Base-by-base conservation (phyloP, 2,797 vertebrate species). In the Leuciscus waleckii region DNA sequence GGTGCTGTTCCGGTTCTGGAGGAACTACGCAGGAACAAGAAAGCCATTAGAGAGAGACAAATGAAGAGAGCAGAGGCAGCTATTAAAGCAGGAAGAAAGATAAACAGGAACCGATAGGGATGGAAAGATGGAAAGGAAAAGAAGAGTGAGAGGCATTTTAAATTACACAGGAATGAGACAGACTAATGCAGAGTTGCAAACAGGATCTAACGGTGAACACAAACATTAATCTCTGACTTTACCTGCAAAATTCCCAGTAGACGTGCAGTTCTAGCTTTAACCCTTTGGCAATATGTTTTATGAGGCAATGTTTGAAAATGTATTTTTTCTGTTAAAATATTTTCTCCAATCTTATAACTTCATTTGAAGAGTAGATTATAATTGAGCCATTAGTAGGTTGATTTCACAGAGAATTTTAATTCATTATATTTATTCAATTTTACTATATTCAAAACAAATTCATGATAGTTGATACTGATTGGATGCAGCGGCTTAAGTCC, bases 1-100 rank as follows among this genome's bases (percentile, higher is more conserved):
- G 58, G 67, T 71, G 46, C 79, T 78, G 56, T 87, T 90, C 87
- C 83, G 87, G 88, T 83, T 84, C 41, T 79, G 61, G 79, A 87
- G 81, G 73, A 81, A 86, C 76, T 83, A 43, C 37, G 54, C n/a
- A 71, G 78, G 70, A 86, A 78, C 68, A 61, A 70, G 82, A 81
- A 81, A 81, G 67, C 82, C 76, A 82, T 82, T 41, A 86, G 78
- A 82, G 29, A 88, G 54, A 82, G 84, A 82, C 32, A 79, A 71
- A 83, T 71, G 26, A 26, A 46, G 70, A 85, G 29, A 77, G 54
- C 63, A 23, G 70, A 82, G 74, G 65, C 23, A 80, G 43, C 51
- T 56, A 75, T 54, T 58, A 75, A 76, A 68, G 39, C 23, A 23
- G 29, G 17, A 41, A 49, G 58, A 74, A 67, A 56, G 61, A 61